Evolutionary conservation across 2,888 invertebrate species (phyloP), one percentile per base, ranked within the genome.

Genomic region (Epicampocera succincta): DNA sequence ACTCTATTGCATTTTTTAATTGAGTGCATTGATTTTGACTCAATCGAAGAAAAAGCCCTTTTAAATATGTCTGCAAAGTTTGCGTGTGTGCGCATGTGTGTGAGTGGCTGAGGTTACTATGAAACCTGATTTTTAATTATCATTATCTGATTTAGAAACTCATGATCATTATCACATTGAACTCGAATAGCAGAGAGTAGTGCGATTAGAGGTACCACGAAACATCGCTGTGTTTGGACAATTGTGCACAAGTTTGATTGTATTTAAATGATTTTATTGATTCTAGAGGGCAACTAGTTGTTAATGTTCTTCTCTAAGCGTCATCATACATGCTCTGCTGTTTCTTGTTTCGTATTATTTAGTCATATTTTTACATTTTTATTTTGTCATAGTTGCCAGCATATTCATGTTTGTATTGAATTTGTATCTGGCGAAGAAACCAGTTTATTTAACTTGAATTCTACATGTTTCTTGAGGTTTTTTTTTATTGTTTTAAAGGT

Each of bases 391-490:
- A 11, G 1, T 6, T 29, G 6, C 38, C 33, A 38, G 40, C 13
- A 19, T 19, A 13, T 4, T n/a, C 19, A 17, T 52, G 25, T 19
- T 13, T 44, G 8, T 40, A 15, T 44, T 44, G 54, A 13, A 68
- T 42, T 61, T 72, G 72, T 40, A 29, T 54, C 63, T 66, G 19
- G n/a, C 44, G 12, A 33, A 63, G 44, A 76, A 76, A 77, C 81
- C 80, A 66, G 80, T 80, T 80, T 76, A n/a, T 46, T 68, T 68
- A 38, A 21, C 13, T 63, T 56, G 19, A 48, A 19, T 61, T n/a
- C 42, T 54, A 33, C 40, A 52, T 54, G 52, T 17, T 40, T 15
- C 50, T 8, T 29, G 63, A n/a, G n/a, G n/a, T n/a, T 56, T 69
- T 54, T 11, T 65, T 72, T 33, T 33, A 33, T 33, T 52, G 40